Evolutionary conservation across 2,888 invertebrate genomes (phyloP).

Genomic region (Anticlea derivata): DNA sequence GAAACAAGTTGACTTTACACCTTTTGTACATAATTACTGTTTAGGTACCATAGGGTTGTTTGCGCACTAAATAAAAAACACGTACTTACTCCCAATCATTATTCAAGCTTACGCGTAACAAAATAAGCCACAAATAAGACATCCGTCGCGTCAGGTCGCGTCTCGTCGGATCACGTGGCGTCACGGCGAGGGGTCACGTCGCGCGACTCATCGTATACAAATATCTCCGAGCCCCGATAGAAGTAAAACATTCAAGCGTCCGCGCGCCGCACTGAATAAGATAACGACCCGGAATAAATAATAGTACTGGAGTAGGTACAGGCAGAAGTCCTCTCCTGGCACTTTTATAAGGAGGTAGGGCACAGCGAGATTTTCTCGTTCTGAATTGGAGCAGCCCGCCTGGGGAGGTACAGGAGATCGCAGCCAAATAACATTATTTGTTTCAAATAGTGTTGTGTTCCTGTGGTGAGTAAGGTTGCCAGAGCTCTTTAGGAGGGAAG

Average conservation of each 20-base stretch:
- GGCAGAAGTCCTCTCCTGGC: background rate
- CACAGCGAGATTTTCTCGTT: no score
- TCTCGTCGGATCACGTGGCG: background rate
- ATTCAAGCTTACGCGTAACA: background rate
- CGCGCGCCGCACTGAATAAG: constrained; percentile 7
- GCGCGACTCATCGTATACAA: constrained; percentile 21
- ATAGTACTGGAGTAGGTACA: background rate
- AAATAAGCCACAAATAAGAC: constrained; percentile 9
- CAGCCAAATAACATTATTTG: no score
- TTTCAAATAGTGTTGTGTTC: no score
- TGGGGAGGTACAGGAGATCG: no score
- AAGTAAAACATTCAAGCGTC: constrained; percentile 9
- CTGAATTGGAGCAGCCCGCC: no score
- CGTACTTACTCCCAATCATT: constrained; percentile 2
- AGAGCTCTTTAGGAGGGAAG: no score
- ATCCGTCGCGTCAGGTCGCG: constrained; percentile 3
- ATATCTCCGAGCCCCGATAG: constrained; percentile 8
- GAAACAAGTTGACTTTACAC: no score
- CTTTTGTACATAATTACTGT: no score
- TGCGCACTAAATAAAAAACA: no score
- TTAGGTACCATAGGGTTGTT: no score
- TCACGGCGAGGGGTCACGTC: constrained; percentile 15
- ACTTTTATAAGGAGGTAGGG: no score
- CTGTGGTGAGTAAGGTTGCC: no score
- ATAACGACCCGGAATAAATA: background rate